Base-by-base conservation (phyloP, 2,888 invertebrate species). In the Machimus rusticus region DNA sequence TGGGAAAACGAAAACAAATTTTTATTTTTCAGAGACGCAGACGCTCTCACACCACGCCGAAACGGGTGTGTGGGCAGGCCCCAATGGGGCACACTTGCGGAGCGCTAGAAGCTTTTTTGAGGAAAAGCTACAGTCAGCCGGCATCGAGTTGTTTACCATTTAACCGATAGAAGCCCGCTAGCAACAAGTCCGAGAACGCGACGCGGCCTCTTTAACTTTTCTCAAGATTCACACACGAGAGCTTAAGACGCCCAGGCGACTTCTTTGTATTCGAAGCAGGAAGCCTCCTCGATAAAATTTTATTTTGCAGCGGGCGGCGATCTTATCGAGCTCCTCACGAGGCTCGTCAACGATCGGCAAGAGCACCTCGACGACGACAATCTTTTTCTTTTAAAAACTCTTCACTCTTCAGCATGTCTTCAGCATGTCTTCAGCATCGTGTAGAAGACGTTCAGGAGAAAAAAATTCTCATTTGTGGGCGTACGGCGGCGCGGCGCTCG, bases 1-100 rank as follows among this genome's bases (percentile, higher is more conserved):
- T 74, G 82, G 66, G 66, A 82, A 82, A 43, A 85, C 43, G 85
- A 85, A 85, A 85, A 85, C 85, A 85, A 34, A 85, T 74, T 39
- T 55, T 66, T 74, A 74, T 74, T 85, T 85, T 74, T 85, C 85
- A 74, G 85, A 82, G 81, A 23, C 57, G 81, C 37, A 43, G 14
- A 1, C 81, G 28, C 23, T 34, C 43, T 81, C 81, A 34, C 34
- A 55, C 81, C 46, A 79, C 14, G 8, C 12, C 37, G 6, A 34
- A 34, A 19, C 19, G 19, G 8, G 8, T 23, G 66, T 66, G 28
- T 66, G 66, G 66, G 51, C 51, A 51, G 66, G 8, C 57, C 8
- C 12, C 1, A 9, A 1, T 9, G 55, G 19, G 23, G 19, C 57
- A 78, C 78, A 78, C 78, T 43, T 39, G 43, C 37, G 23, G 19